Evolutionary conservation across 2,888 invertebrate genomes (phyloP), one percentile per base, ranked within the genome.

Genomic region (Brachypalpus laphriformis): DNA sequence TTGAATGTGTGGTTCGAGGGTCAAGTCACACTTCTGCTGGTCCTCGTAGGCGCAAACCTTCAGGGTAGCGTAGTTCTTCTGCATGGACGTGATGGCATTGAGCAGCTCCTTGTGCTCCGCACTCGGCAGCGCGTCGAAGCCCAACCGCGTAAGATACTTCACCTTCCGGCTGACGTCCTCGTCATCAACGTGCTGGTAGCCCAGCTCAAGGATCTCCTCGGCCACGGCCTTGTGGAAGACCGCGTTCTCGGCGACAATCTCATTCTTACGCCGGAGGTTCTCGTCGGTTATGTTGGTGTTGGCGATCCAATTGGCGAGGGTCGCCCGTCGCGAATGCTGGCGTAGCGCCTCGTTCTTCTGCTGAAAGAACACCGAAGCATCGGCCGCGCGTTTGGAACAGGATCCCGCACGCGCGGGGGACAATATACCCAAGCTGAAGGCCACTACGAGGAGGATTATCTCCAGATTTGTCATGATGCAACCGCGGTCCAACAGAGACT

Each of bases 41-140:
- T 96, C 93, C 22, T 93, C 93, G 87, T 92, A 96, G 3, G 94
- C 94, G 88, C 97, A 97, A 18, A 97, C 94, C 89, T 95, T 96
- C 0, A 96, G 94, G 0, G 94, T 96, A 0, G 96, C 95, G 89
- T 96, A 97, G 87, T 95, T 95, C 0, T 94, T 93, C 88, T 95
- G 94, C 97, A 97, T 97, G 0, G 94, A 94, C 0, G 95, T 94
- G 0, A 95, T 93, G 0, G 94, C 93, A 89, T 94, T 93, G 88
- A 94, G 93, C 20, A 95, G 92, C 66, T 93, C 92, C 85, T 93
- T 93, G 88, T 93, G 94, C 88, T 95, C 94, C 25, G 94, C 94
- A 82, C 95, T 94, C 0, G 95, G 93, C 6, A 98, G 92, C 0
- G 95, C 96, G 0, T 95, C 93, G 0, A 93, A 92, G 0, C 97